These are phyloP conservation scores for Podarcis muralis DNA, from an alignment of 2,113 vertebrate species.

Conservation along the genomic window DNA sequence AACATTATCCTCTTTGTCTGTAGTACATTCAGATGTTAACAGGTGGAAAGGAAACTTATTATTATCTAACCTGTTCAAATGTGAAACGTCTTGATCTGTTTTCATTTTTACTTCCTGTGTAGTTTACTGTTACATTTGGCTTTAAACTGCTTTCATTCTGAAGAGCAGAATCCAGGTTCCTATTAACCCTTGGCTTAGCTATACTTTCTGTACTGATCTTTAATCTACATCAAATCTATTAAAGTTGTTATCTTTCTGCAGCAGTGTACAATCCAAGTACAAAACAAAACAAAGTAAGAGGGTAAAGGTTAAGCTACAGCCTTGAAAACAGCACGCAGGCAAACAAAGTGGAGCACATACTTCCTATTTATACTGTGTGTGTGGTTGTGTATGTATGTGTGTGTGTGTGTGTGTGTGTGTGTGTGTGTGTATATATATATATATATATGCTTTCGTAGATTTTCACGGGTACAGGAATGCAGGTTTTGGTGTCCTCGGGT, in stretches of 20 bases:
- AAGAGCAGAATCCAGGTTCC: conserved; percentile 26
- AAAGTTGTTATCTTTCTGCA: background rate
- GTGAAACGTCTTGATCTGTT: conserved; percentile 61
- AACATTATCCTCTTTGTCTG: conserved; percentile 70
- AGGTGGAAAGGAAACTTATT: conserved; percentile 62
- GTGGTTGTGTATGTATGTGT: no score
- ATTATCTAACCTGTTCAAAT: conserved; percentile 65
- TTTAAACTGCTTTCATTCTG: conserved; percentile 61
- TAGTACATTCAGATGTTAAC: conserved; percentile 73
- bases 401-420: no score
- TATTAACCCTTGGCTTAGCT: conserved; percentile 58
- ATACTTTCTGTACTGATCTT: background rate
- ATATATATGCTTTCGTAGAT: no score
- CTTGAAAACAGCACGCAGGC: conserved; percentile 13
- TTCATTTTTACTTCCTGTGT: conserved; percentile 63
- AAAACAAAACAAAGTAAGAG: conserved; percentile 22
- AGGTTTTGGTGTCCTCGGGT: no score
- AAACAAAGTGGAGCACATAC: background rate
- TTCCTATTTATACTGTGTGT: background rate
- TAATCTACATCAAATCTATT: conserved; percentile 52
- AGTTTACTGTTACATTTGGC: conserved; percentile 70
- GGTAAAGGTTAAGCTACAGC: background rate
- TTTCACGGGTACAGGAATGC: no score
- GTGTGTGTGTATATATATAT: no score
- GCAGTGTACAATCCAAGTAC: background rate